Percentiles rank a stretch among this genome's conserved stretches.
Conservation (phyloP, 2,888 invertebrate genomes). For the Lepidocyrtinus sp. region DNA sequence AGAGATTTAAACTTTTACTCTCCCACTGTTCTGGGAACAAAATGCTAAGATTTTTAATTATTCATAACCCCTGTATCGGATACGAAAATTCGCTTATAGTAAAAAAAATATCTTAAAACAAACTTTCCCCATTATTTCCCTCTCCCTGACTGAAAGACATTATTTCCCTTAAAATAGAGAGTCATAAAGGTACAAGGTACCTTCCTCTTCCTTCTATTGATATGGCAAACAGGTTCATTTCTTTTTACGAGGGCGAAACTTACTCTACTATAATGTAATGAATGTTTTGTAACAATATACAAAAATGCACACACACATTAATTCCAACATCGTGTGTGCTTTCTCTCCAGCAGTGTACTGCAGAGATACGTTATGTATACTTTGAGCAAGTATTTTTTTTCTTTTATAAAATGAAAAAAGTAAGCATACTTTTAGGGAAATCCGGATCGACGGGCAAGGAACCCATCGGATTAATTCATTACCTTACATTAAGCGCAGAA, state of each 20-base stretch:
- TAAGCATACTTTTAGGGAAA: conserved; percentile 49
- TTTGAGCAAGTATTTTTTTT: conserved; percentile 14
- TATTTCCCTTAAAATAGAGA: conserved; percentile 3
- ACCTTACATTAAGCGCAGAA: conserved; percentile 57
- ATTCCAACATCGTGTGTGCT: conserved; percentile 50
- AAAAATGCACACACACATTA: conserved; percentile 41
- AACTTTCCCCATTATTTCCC: conserved; percentile 59
- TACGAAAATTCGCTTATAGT: background rate
- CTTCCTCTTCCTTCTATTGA: background rate
- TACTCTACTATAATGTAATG: conserved; percentile 41
- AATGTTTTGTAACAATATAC: conserved; percentile 29
- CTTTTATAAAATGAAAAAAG: conserved; percentile 19
- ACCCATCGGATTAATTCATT: conserved; percentile 62
- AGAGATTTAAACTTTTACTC: conserved; percentile 19
- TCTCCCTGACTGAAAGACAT: conserved; percentile 45
- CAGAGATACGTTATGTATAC: conserved; percentile 14
- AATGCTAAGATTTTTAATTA: conserved; percentile 53
- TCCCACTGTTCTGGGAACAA: background rate
- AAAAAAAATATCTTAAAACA: conserved; percentile 45
- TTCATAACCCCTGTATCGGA: conserved; percentile 46
- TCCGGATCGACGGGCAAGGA: conserved; percentile 59
- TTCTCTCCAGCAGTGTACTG: background rate
- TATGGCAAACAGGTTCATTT: conserved; percentile 34
- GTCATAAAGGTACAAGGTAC: conserved; percentile 11
- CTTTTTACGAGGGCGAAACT: conserved; percentile 22